A percentile compares a stretch with the other conserved stretches of the same genome.
Conservation (phyloP, 2,888 invertebrate species). For the Heteropelma amictum region DNA sequence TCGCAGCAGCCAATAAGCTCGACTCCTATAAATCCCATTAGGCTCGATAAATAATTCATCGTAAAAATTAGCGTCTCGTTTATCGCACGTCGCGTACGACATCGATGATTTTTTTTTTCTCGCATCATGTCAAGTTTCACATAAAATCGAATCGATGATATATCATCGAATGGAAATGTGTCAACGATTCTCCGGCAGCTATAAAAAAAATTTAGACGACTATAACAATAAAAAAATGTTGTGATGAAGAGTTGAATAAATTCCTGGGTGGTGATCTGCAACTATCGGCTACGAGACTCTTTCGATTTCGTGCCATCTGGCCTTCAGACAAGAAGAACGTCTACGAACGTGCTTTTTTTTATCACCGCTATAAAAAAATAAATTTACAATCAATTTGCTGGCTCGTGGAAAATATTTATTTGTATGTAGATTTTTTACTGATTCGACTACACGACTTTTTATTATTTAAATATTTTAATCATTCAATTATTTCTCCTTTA, state of each 20-base stretch:
- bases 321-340: not conserved
- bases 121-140: not conserved
- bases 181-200: constrained; percentile 14
- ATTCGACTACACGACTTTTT: too few relatives aligned
- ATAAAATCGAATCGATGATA: constrained; percentile 1
- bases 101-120: not conserved
- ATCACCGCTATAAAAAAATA: too few relatives aligned
- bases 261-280: not conserved
- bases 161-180: constrained; percentile 20
- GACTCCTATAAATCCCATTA: constrained; percentile 33
- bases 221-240: constrained; percentile 10
- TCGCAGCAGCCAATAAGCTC: not conserved
- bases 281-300: not conserved
- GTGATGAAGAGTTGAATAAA: constrained; percentile 14
- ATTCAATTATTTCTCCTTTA: too few relatives aligned
- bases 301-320: not conserved
- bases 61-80: constrained; percentile 23
- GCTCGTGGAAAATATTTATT: too few relatives aligned
- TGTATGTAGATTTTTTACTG: too few relatives aligned
- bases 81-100: not conserved
- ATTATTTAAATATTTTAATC: too few relatives aligned
- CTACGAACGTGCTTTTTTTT: too few relatives aligned
- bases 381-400: too few relatives aligned
- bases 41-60: constrained; percentile 48
- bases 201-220: constrained; percentile 15